These are phyloP conservation scores for Heliothis virescens DNA, from an alignment of 1,140 invertebrate species.

Conservation along the genomic window DNA sequence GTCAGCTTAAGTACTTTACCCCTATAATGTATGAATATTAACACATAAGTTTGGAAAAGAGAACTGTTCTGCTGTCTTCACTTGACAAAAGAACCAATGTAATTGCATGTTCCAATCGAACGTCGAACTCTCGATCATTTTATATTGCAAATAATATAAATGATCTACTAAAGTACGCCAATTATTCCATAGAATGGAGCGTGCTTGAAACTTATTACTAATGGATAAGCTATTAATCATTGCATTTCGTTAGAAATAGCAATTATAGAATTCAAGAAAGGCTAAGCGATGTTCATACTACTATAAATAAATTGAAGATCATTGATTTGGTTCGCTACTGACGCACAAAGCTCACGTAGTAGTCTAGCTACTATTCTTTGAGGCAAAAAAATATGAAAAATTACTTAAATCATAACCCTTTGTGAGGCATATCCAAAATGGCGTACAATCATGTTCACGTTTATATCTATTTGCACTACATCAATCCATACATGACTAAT, in stretches of 20 bases:
- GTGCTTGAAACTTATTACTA: background rate
- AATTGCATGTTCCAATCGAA: slow-evolving; percentile 17
- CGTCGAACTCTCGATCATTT: background rate
- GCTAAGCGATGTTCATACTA: background rate
- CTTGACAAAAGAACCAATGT: slow-evolving; percentile 53
- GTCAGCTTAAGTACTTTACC: slow-evolving; percentile 78
- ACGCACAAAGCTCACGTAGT: slow-evolving; percentile 22
- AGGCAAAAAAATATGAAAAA: background rate
- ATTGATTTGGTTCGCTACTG: slow-evolving; percentile 29
- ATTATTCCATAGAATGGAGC: background rate
- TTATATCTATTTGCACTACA: background rate
- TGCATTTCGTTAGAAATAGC: background rate
- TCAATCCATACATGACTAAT: background rate
- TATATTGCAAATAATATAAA: background rate
- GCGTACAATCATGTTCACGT: background rate
- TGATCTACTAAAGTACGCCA: too few relatives aligned
- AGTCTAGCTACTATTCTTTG: slow-evolving; percentile 15
- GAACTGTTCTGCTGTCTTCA: slow-evolving; percentile 62
- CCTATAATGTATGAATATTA: slow-evolving; percentile 78
- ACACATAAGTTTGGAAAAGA: slow-evolving; percentile 63
- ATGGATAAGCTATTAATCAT: background rate
- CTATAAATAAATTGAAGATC: slow-evolving; percentile 21
- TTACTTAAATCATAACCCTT: slow-evolving; percentile 1
- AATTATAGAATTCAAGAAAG: background rate
- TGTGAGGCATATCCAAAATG: background rate